A percentile compares a stretch with the other conserved stretches of the same genome.
Conservation (phyloP, 1,140 invertebrate species). For the Drosophila triauraria region DNA sequence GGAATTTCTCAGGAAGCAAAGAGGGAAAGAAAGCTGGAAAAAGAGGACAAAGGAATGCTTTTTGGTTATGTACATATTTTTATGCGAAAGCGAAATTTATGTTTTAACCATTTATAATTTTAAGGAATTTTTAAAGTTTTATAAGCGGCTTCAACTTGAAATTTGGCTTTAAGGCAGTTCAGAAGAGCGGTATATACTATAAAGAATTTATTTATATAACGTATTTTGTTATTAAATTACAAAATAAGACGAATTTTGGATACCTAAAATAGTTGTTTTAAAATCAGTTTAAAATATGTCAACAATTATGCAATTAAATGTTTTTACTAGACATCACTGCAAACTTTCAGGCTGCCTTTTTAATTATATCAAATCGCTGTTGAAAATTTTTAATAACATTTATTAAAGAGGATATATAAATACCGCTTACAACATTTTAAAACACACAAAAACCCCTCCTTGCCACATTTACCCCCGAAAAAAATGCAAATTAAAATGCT, state of each 20-base stretch:
- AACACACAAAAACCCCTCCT: background rate
- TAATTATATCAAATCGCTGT: too few species aligned
- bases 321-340: too few species aligned
- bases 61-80: constrained; percentile 4
- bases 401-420: too few species aligned
- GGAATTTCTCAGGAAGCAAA: constrained; percentile 33
- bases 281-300: too few species aligned
- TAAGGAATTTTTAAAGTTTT: background rate
- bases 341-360: too few species aligned
- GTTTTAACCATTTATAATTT: background rate
- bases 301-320: too few species aligned
- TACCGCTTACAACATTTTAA: background rate
- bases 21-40: too few species aligned
- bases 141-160: background rate
- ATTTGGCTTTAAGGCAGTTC: background rate
- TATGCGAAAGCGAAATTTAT: background rate
- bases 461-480: constrained; percentile 6
- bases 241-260: too few species aligned
- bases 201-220: background rate
- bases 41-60: constrained; percentile 3
- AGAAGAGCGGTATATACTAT: background rate
- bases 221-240: too few species aligned
- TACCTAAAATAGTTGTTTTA: too few species aligned
- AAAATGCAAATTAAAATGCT: constrained; percentile 45
- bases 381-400: too few species aligned